phyloP scores from a whole-genome alignment of 2,113 vertebrate species.

The Phrynosoma platyrhinos region DNA sequence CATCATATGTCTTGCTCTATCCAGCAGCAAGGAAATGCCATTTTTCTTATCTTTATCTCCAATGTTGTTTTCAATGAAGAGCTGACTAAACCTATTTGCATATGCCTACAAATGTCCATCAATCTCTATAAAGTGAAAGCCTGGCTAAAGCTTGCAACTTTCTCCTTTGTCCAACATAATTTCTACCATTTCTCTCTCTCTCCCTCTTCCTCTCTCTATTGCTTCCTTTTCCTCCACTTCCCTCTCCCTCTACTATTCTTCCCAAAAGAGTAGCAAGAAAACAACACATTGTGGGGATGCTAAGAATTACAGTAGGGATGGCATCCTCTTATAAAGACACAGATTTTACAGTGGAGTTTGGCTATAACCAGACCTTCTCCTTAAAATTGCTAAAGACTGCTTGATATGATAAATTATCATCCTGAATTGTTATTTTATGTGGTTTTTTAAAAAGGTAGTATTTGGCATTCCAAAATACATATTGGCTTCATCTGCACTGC shows the following conservation, averaged over 20 bases:
- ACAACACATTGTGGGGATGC: neutral
- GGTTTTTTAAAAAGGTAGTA: neutral
- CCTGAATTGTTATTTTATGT: neutral
- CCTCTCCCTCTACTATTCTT: neutral
- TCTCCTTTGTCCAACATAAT: slow-evolving; percentile 57
- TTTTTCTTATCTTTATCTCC: slow-evolving; percentile 71
- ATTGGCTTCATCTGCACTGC: too few relatives aligned
- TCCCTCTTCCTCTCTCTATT: neutral
- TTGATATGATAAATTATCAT: neutral
- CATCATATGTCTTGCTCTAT: slow-evolving; percentile 50
- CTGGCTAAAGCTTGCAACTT: slow-evolving; percentile 60
- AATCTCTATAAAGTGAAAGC: slow-evolving; percentile 65
- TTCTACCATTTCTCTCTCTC: neutral
- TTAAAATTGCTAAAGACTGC: neutral
- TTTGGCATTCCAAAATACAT: neutral
- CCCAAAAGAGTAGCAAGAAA: neutral
- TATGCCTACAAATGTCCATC: slow-evolving; percentile 68
- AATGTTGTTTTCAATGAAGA: slow-evolving; percentile 59
- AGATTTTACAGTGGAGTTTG: neutral
- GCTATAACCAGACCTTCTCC: neutral
- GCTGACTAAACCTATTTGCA: slow-evolving; percentile 61
- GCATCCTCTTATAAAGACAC: neutral
- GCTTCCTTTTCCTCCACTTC: too few relatives aligned
- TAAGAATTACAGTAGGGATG: neutral
- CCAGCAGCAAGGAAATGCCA: slow-evolving; percentile 58